phyloP scores from a whole-genome alignment of 2,113 vertebrate genomes.

The Nyctibius bracteatus region DNA sequence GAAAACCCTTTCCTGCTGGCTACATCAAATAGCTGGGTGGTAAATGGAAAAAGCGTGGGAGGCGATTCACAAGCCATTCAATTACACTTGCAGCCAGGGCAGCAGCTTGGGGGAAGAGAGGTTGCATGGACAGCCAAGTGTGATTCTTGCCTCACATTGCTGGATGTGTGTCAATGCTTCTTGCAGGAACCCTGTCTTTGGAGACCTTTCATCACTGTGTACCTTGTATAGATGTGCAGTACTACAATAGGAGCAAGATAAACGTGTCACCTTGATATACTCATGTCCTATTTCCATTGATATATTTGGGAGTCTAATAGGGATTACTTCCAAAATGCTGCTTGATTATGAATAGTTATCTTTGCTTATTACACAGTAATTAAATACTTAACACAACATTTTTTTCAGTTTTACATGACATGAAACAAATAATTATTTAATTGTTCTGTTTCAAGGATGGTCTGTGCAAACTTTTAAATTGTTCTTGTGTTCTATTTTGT shows the following conservation, averaged over 20 bases:
- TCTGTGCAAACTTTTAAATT: neutral
- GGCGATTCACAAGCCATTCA: neutral
- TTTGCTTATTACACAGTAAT: neutral
- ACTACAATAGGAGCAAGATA: neutral
- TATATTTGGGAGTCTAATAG: neutral
- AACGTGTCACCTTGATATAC: neutral
- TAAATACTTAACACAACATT: neutral
- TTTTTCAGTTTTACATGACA: neutral
- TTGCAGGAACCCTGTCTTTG: fast-evolving
- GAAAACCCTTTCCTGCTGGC: conserved; percentile 1
- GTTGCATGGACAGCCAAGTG: fast-evolving
- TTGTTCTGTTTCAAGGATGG: neutral
- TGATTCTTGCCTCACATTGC: neutral
- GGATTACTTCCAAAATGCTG: neutral
- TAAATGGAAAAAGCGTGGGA: neutral
- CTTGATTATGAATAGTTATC: neutral
- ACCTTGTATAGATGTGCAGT: neutral
- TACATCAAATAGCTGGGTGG: neutral
- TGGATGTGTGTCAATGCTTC: fast-evolving
- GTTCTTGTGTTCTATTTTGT: neutral
- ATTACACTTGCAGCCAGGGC: neutral
- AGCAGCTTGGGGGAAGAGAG: neutral
- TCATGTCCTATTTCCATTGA: neutral
- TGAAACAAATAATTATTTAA: neutral
- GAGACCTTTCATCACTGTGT: neutral